phyloP scores from a whole-genome alignment of 2,113 vertebrate genomes.

The Irena cyanogastra region DNA sequence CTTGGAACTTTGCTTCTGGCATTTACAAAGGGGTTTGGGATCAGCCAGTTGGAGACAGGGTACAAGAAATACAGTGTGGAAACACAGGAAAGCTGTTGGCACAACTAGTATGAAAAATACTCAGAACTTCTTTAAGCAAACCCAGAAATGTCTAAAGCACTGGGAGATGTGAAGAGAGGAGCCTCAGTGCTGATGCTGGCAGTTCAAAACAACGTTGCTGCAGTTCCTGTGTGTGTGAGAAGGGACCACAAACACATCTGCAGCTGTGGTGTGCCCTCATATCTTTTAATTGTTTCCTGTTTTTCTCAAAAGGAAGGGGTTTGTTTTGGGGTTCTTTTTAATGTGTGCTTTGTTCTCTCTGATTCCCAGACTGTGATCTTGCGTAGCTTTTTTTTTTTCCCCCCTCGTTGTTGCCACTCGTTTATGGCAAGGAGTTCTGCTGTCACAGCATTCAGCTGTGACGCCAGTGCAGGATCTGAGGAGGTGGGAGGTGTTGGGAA shows the following conservation, averaged over 20 bases:
- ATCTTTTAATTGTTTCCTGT: conserved; percentile 41
- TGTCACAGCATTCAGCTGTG: conserved; percentile 33
- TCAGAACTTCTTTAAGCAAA: neutral
- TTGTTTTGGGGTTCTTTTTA: neutral
- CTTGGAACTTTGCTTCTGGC: neutral
- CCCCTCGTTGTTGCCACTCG: neutral
- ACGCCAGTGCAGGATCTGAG: neutral
- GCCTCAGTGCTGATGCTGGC: neutral
- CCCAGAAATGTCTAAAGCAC: neutral
- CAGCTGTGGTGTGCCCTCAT: neutral
- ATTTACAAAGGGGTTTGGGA: neutral
- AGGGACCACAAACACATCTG: neutral
- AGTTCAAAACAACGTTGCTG: neutral
- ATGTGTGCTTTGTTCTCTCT: neutral
- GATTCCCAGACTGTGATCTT: neutral
- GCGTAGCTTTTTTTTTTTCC: accelerated
- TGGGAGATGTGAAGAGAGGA: neutral
- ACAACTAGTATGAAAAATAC: neutral
- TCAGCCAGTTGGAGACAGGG: neutral
- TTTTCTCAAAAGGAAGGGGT: neutral
- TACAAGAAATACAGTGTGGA: neutral
- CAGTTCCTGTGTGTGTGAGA: neutral
- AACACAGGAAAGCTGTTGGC: neutral
- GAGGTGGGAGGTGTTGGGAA: neutral
- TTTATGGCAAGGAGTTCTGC: neutral